Base-by-base conservation (phyloP, 2,888 invertebrate species). In the Thyatira batis region DNA sequence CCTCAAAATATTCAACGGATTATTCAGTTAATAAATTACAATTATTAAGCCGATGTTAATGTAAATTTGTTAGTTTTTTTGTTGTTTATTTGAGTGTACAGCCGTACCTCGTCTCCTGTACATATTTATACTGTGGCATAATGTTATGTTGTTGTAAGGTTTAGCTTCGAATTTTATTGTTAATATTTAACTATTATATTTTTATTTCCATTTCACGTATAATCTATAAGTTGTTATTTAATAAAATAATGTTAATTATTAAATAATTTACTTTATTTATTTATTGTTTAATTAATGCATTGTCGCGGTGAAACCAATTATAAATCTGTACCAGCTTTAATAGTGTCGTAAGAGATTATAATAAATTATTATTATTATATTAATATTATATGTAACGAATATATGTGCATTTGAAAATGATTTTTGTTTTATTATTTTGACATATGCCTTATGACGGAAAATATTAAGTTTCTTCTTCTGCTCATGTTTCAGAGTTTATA, bases 301-400 rank as follows among this genome's bases (percentile, higher is more conserved):
- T 72, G 79, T 78, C 73, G 83, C 86, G 83, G 78, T 82, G 61
- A 85, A 88, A 86, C 79, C 80, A 86, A 83, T 78, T 75, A 73
- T 82, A 84, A 84, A 83, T 84, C 76, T 85, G 84, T 84, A 83
- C 83, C 89, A 91, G 91, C 91, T 91, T 91, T 91, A 91, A 91
- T 91, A 91, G 90, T 71, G 60, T 73, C 69, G 60, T 89, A 91
- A 90, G 90, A 78, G 69, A 83, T 78, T 80, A 79, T 78, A 81
- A 79, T 80, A 81, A 80, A 81, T 76, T 75, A 77, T 76, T 80
- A 78, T 77, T 78, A 76, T 83, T 86, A 82, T 76, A 78, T 78
- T 79, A 69, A 65, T 64, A 82, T 81, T 79, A 85, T 82, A n/a
- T 87, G 83, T 87, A 87, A 83, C 75, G 72, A 88, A 81, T 89